phyloP scores from a whole-genome alignment of 2,888 invertebrate genomes.

The Gandaritis pyraliata region DNA sequence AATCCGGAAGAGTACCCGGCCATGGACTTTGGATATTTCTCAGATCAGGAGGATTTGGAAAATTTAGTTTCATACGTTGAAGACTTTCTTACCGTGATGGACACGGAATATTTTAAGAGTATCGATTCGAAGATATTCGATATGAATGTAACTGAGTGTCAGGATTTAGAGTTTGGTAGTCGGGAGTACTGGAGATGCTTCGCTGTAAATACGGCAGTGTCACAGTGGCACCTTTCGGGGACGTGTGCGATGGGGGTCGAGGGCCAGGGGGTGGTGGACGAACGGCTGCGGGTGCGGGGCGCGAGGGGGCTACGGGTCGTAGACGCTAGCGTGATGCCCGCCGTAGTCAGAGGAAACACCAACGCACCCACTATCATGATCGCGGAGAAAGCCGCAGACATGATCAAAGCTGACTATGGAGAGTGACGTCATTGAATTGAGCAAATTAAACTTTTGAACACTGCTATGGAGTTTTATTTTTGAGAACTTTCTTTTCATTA shows the following conservation, averaged over 20 bases:
- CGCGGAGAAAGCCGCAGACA: conserved; percentile 84
- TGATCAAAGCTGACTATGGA: conserved; percentile 70
- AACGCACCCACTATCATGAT: conserved; percentile 86
- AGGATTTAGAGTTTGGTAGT: conserved; percentile 49
- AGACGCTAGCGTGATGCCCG: conserved; percentile 87
- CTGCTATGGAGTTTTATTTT: no score
- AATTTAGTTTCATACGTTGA: conserved; percentile 41
- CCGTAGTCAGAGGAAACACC: conserved; percentile 84
- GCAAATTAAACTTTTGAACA: no score
- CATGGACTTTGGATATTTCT: conserved; percentile 53
- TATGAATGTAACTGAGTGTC: conserved; percentile 46
- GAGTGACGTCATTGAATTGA: not conserved
- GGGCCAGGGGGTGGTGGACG: conserved; percentile 49
- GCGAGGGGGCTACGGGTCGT: conserved; percentile 83
- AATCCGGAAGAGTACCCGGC: conserved; percentile 70
- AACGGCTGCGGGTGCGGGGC: conserved; percentile 72
- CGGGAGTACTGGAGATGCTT: conserved; percentile 66
- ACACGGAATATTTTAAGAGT: conserved; percentile 32
- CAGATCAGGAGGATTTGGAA: conserved; percentile 47
- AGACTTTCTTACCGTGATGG: conserved; percentile 46
- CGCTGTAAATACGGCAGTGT: conserved; percentile 51
- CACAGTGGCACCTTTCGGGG: conserved; percentile 53
- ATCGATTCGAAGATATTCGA: not conserved
- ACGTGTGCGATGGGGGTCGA: conserved; percentile 54
- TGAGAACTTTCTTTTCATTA: no score